phyloP scores from a whole-genome alignment of 1,140 invertebrate species.

The Pseudachorutes palmiensis region DNA sequence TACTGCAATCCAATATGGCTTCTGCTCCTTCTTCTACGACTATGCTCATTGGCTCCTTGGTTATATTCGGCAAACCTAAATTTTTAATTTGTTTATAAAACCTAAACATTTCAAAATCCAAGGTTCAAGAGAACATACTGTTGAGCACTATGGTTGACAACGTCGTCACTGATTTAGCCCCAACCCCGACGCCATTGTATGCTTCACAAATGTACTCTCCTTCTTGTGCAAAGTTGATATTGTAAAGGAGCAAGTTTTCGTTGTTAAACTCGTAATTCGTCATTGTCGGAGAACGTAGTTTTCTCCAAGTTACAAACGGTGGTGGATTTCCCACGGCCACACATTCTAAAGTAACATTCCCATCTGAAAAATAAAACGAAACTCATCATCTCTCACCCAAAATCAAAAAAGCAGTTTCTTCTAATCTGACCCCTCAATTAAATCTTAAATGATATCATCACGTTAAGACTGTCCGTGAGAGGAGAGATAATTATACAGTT shows the following conservation, averaged over 20 bases:
- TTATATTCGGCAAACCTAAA: constrained; percentile 53
- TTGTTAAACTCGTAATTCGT: constrained; percentile 22
- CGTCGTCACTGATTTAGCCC: constrained; percentile 34
- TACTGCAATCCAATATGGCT: constrained; percentile 56
- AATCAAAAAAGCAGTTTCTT: constrained; percentile 7
- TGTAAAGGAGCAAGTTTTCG: constrained; percentile 56
- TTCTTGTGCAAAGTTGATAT: constrained; percentile 54
- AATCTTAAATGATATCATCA: constrained; percentile 10
- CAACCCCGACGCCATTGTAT: constrained; percentile 40
- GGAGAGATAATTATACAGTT: constrained; percentile 3
- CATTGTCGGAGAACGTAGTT: constrained; percentile 42
- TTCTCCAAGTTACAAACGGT: constrained; percentile 53
- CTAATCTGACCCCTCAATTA: neutral
- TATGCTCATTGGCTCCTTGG: constrained; percentile 49
- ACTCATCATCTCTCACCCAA: constrained; percentile 22
- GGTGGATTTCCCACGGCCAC: constrained; percentile 52
- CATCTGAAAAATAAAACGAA: constrained; percentile 43
- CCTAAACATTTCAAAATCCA: neutral
- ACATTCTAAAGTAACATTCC: constrained; percentile 57
- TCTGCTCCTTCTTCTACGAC: constrained; percentile 57
- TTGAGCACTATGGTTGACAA: constrained; percentile 38
- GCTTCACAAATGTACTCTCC: constrained; percentile 62
- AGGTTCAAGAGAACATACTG: constrained; percentile 35
- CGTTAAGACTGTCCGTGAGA: neutral
- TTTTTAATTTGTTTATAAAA: neutral